Evolutionary conservation across 2,113 vertebrate species (phyloP), one percentile per base, ranked within the genome.

Genomic region (Porphyrio hochstetteri): DNA sequence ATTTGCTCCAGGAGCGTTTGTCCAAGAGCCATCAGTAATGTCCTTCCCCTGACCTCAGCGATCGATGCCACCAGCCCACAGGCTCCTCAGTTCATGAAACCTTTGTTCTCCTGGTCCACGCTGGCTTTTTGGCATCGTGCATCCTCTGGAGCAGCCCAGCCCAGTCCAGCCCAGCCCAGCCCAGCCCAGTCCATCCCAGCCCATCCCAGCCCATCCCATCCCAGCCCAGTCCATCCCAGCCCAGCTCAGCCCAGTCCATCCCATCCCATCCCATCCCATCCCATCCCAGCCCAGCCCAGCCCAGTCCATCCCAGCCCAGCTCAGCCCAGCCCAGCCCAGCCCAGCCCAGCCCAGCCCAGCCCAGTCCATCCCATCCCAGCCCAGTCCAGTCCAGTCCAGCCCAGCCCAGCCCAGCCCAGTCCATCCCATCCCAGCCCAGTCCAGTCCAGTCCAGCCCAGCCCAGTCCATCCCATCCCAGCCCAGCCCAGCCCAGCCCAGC

Each of bases 11-110:
- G 60, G 24, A 85, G 52, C 74, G 75, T 74, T 88, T 90, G 75
- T 87, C 88, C 74, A 21, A 78, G 90, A 88, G 60, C 74, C 24
- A 0, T 78, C 65, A 94, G 86, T 75, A 88, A 92, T 84, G 82
- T 13, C 77, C 78, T 95, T 77, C 82, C 88, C 79, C 46, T 60
- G 85, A 59, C 82, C 85, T 60, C 9, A 61, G 83, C 20, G 57
- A 93, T 95, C 89, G 75, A 85, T 92, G 89, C 55, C 40, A 6
- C 93, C 90, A 81, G 72, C 46, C 69, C 67, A 25, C 72, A 76
- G 74, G 71, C 84, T 90, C 82, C 90, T 86, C 68, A 82, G 85
- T 92, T 95, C 92, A 90, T 81, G 81, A 74, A 84, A 50, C 52
- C 63, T 50, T 60, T 36, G 60, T 56, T 78, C 9, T 0, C 88